phyloP scores from a whole-genome alignment of 2,888 invertebrate species.

The Pocota personata region DNA sequence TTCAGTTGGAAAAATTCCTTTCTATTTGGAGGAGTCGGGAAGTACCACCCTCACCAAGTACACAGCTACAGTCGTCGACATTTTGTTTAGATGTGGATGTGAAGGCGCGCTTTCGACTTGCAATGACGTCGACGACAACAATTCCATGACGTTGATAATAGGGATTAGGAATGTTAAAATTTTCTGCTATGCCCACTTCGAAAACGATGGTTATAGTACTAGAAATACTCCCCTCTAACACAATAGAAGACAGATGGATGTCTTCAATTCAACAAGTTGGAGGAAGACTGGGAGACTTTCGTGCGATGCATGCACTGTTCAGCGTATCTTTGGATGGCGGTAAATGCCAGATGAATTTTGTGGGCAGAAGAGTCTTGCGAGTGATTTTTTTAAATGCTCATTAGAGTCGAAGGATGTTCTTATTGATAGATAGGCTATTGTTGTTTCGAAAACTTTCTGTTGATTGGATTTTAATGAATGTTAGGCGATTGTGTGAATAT shows the following conservation, averaged over 20 bases:
- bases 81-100: constrained; percentile 29
- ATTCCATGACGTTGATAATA: constrained; percentile 63
- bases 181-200: constrained; percentile 51
- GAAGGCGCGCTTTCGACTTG: constrained; percentile 47
- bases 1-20: constrained; percentile 61
- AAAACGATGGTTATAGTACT: constrained; percentile 42
- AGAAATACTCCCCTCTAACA: constrained; percentile 21
- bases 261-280: constrained; percentile 61
- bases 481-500: neutral
- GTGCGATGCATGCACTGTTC: constrained; percentile 11
- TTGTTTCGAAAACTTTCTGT: constrained; percentile 26
- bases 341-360: constrained; percentile 35
- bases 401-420: constrained; percentile 24
- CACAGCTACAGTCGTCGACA: constrained; percentile 46
- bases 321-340: constrained; percentile 6
- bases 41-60: neutral
- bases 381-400: constrained; percentile 49
- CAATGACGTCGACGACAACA: constrained; percentile 30
- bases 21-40: neutral
- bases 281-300: constrained; percentile 17
- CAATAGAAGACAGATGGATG: constrained; percentile 51
- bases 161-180: constrained; percentile 63
- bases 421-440: constrained; percentile 27
- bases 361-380: constrained; percentile 8
- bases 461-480: constrained; percentile 42